Base-by-base conservation (phyloP, 2,113 vertebrate genomes). In the Sprattus sprattus region DNA sequence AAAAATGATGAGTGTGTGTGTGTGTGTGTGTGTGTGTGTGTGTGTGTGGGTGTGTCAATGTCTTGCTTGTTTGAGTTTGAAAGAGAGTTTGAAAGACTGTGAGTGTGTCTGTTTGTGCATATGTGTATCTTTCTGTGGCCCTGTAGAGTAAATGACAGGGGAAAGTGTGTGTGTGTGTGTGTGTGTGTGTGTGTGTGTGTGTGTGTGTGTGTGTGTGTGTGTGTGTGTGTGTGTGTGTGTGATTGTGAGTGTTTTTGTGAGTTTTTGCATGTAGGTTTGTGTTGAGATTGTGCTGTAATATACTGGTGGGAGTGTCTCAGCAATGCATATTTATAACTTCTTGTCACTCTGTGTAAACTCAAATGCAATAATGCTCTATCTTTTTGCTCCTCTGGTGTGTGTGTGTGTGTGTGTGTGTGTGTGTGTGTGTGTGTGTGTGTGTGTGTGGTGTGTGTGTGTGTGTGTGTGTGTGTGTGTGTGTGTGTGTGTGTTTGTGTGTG, bases 151-250 rank as follows among this genome's bases (percentile, higher is more conserved):
- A 16, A 18, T 54, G 16, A 54, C 15, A 54, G 5, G 52, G 52
- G 15, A 54, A 54, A 18, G 22, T 64, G 57, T 64, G 25, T 67
- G 64, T 67, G 64, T 67, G 57, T 64, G 57, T 64, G 57, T 25
- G 57, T 64, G 57, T 64, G 57, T 64, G 57, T 64, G 57, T 20
- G 57, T 64, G 64, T 67, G 57, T 64, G 60, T 64, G 60, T 64
- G 60, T 64, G 60, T 64, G 60, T 64, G 60, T 60, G 60, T 64
- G 60, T 64, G 20, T 64, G 60, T 64, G 22, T 60, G 60, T 64
- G 60, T 64, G 60, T 64, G 60, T 64, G 60, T 60, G 60, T 64
- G 60, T 64, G 60, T 64, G 60, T 64, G 60, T 64, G 60, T 64
- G 60, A 25, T 4, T 22, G 60, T 64, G 18, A 25, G 60, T 25